Conservation (phyloP, 1,140 invertebrate species). For the Muscidifurax raptorellus region DNA sequence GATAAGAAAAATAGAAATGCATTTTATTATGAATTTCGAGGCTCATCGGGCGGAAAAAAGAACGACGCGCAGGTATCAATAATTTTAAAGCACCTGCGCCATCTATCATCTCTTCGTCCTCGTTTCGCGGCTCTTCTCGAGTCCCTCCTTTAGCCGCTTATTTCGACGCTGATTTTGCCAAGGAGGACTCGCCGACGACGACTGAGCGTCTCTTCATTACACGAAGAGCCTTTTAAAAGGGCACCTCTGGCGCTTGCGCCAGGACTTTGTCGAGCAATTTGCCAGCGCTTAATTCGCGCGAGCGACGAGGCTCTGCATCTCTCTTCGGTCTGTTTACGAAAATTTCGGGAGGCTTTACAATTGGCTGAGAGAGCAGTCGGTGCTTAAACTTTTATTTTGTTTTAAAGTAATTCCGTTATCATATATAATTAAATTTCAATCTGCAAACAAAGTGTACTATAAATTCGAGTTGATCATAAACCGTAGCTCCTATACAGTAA, state of each 20-base stretch:
- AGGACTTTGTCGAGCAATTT: slow-evolving; percentile 35
- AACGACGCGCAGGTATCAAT: background rate
- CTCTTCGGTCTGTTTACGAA: background rate
- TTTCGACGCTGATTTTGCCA: background rate
- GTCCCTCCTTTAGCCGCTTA: background rate
- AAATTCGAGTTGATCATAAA: too few species aligned
- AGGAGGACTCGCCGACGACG: slow-evolving; percentile 3
- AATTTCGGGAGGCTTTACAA: background rate
- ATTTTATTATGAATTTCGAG: background rate
- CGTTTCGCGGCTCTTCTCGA: background rate
- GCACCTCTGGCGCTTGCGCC: background rate
- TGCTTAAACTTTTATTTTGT: too few species aligned
- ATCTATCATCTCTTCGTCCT: background rate
- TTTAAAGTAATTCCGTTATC: too few species aligned
- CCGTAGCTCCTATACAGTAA: too few species aligned
- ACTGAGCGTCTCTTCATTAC: slow-evolving; percentile 39
- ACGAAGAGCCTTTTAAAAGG: slow-evolving; percentile 37
- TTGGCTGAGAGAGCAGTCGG: too few species aligned
- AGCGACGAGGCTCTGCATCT: background rate
- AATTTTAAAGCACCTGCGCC: too few species aligned
- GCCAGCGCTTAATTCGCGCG: slow-evolving; percentile 15
- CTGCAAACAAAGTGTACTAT: too few species aligned
- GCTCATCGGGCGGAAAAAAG: background rate
- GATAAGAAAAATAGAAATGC: background rate
- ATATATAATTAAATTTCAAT: too few species aligned